Conservation (phyloP, 2,113 vertebrate genomes). For the Eolophus roseicapilla region DNA sequence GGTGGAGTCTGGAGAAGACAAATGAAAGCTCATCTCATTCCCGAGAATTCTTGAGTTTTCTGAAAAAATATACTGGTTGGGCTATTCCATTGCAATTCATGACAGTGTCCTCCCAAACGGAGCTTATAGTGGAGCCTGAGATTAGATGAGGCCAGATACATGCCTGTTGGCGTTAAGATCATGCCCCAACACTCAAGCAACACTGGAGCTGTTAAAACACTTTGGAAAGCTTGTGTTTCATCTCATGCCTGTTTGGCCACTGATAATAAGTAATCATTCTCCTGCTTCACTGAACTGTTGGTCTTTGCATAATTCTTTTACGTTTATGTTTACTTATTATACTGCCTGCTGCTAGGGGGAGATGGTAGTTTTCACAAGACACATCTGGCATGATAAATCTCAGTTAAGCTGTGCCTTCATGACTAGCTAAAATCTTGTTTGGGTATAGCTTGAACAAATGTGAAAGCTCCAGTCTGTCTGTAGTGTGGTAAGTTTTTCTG, state of each 20-base stretch:
- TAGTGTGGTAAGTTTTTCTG: rapidly evolving
- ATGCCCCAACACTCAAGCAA: background rate
- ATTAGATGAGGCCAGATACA: background rate
- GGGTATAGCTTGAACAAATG: background rate
- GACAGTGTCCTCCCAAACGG: background rate
- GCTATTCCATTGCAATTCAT: background rate
- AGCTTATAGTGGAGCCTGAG: background rate
- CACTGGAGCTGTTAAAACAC: background rate
- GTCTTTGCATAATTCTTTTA: background rate
- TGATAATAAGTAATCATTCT: background rate
- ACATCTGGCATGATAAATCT: background rate
- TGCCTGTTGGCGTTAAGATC: background rate
- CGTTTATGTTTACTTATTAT: background rate
- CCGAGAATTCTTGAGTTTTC: background rate
- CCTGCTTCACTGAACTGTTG: background rate
- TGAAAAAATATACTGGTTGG: background rate
- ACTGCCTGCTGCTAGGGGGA: background rate
- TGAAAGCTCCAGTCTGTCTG: background rate
- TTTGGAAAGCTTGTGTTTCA: background rate
- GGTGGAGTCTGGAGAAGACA: background rate
- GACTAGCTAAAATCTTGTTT: background rate
- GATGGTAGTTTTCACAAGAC: background rate
- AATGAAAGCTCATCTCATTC: background rate
- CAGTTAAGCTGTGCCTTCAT: background rate
- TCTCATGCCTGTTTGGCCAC: background rate